Evolutionary conservation across 92 coral and sea anemone species (phyloP), one percentile per base, ranked within the genome.

Genomic region (Epizoanthus scotinus): DNA sequence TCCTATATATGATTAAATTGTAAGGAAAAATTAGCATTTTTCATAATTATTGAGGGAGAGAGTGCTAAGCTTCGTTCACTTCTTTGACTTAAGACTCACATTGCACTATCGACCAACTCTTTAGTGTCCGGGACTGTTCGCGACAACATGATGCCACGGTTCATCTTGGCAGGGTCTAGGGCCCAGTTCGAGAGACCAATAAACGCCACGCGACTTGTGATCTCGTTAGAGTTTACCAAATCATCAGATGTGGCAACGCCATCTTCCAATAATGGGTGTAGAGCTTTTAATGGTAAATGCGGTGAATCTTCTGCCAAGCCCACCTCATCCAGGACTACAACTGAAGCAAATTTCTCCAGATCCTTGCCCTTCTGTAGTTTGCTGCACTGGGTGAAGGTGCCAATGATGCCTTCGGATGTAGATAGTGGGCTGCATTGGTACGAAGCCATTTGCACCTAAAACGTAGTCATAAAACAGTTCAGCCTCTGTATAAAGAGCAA

Each of bases 101-200:
- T 91, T 18, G 96, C 96, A 64, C 93, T 91, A 49, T 89, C 91
- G 60, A 67, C 77, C 63, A 91, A 83, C 25, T 91, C 96, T 31
- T 83, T 54, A 2, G 59, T 34, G 47, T 83, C 83, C 44, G 96
- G 96, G 6, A 78, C 89, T 24, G 84, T 90, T 73, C 96, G 92
- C 72, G 92, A 89, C 63, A 92, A 63, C 97, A 89, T 34, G 57
- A 49, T 61, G 12, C 61, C 65, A 57, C 54, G n/a, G 56, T 31
- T 63, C 40, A 89, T 91, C 63, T 91, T 89, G 50, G 92, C 95
- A 26, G 95, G 92, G 59, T 92, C 97, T 25, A 91, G 81, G 31
- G 94, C 94, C 97, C 97, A 92, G 82, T 92, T 92, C 0, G 97
- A 92, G 62, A 92, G 87, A 22, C 97, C 97, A 70, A 92, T 89